Conservation (phyloP, 2,888 invertebrate species). For the Didymodactylos carnosus region DNA sequence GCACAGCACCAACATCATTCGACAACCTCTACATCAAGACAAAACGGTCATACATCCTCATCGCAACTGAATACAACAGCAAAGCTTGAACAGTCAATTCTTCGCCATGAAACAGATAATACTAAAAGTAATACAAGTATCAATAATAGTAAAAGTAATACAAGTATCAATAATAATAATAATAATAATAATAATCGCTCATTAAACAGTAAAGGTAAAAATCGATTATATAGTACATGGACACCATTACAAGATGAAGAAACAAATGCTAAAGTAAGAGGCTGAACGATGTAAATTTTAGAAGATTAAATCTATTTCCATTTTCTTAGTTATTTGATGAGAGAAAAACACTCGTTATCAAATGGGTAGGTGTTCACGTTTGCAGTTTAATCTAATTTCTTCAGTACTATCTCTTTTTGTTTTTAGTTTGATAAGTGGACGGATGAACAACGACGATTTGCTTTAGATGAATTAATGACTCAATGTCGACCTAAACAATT, state of each 20-base stretch:
- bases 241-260: slow-evolving; percentile 14
- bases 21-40: not conserved
- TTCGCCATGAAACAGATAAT: not conserved
- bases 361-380: not conserved
- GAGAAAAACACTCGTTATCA: slow-evolving; percentile 5
- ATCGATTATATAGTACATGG: slow-evolving; percentile 12
- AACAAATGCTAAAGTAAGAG: slow-evolving; percentile 3
- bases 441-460: slow-evolving; percentile 25
- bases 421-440: slow-evolving; percentile 33
- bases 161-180: no score
- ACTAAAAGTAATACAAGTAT: not conserved
- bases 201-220: not conserved
- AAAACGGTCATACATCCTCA: not conserved
- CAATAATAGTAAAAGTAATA: no score
- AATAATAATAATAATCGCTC: no score
- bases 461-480: slow-evolving; percentile 26
- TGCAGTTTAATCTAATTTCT: no score
- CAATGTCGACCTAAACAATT: slow-evolving; percentile 26
- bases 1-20: not conserved
- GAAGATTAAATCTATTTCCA: no score
- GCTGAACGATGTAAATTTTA: not conserved
- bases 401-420: no score
- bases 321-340: slow-evolving; percentile 5
- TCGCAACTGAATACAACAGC: not conserved
- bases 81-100: not conserved